Percentiles rank a stretch among this genome's conserved stretches.
These are phyloP conservation scores for Remorina albescens DNA, from an alignment of 2,797 vertebrate genomes.

Conservation along the genomic window DNA sequence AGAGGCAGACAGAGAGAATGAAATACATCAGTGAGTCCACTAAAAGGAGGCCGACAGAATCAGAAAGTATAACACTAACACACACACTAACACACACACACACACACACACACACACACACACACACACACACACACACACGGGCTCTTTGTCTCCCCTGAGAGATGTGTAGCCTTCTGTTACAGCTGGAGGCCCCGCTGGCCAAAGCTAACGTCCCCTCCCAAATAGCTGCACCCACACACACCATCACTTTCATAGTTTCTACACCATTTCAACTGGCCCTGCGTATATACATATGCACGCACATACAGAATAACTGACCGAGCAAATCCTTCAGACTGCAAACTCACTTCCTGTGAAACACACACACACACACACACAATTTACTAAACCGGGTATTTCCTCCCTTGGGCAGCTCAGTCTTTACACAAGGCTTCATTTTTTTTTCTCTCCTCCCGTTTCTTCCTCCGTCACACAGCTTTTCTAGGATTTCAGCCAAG, in stretches of 20 bases:
- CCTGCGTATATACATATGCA: constrained; percentile 1
- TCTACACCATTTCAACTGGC: constrained; percentile 15
- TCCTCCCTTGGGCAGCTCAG: constrained; percentile 76
- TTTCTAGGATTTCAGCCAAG: constrained; percentile 48
- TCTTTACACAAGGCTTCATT: constrained; percentile 73
- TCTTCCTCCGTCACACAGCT: constrained; percentile 14
- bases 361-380: constrained; percentile 42
- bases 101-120: no score
- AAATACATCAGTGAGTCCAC: constrained; percentile 8
- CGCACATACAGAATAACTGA: constrained; percentile 36
- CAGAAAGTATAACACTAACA: constrained; percentile 51
- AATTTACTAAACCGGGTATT: constrained; percentile 79
- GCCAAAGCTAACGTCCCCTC: constrained; percentile 61
- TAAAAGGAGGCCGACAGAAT: constrained; percentile 9
- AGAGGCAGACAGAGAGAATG: not conserved
- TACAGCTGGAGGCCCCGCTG: constrained; percentile 46
- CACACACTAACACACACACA: no score
- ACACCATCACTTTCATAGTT: constrained; percentile 3
- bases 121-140: no score
- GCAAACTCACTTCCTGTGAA: constrained; percentile 56
- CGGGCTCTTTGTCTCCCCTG: constrained; percentile 49
- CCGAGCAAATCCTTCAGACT: constrained; percentile 39
- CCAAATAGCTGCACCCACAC: constrained; percentile 33
- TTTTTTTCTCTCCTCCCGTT: constrained; percentile 39
- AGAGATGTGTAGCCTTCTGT: constrained; percentile 57